These are phyloP conservation scores for Colistium nudipinnis DNA, from an alignment of 2,113 vertebrate genomes.

Conservation along the genomic window DNA sequence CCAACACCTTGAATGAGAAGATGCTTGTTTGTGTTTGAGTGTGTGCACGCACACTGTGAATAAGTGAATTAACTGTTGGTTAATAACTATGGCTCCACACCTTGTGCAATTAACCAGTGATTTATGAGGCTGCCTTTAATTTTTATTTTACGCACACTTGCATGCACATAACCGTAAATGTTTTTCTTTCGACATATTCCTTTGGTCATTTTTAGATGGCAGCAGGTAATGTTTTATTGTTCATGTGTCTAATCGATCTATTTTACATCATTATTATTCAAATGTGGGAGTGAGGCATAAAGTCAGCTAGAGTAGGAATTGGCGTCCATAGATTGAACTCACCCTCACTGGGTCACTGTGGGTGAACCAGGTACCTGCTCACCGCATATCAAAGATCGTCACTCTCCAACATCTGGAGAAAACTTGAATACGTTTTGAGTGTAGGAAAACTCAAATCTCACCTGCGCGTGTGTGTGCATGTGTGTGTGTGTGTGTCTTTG, in stretches of 20 bases:
- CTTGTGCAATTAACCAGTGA: conserved; percentile 1
- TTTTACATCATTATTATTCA: no score
- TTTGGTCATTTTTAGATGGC: no score
- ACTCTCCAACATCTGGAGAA: not conserved
- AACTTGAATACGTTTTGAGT: not conserved
- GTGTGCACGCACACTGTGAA: not conserved
- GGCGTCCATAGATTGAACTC: no score
- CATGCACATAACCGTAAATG: no score
- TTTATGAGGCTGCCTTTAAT: not conserved
- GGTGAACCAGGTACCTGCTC: no score
- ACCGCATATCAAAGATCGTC: no score
- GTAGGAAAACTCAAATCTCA: not conserved
- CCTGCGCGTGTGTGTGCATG: conserved; percentile 30
- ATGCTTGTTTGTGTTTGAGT: not conserved
- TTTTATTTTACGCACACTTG: not conserved
- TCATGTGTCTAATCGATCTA: no score
- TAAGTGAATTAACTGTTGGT: conserved; percentile 1
- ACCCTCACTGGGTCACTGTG: no score
- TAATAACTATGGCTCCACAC: not conserved
- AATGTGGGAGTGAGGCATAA: no score
- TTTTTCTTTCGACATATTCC: no score
- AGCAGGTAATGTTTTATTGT: no score
- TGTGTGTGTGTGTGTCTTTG: conserved; percentile 33
- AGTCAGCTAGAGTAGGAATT: no score
- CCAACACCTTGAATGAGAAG: not conserved